Evolutionary conservation across 2,797 vertebrate genomes (phyloP).

Genomic region (Buceros bicornis): DNA sequence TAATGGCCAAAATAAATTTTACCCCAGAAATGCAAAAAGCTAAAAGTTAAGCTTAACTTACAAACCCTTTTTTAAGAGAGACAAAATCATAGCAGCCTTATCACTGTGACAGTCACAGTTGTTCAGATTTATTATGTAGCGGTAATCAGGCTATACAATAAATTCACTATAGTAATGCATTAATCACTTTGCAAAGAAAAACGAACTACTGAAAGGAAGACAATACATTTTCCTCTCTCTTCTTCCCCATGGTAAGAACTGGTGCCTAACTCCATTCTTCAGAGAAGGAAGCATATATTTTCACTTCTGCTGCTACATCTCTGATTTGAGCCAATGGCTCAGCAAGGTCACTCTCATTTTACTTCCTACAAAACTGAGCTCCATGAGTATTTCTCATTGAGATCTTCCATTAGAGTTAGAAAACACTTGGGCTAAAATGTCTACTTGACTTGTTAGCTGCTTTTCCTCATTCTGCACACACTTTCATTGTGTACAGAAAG

Average conservation of each 20-base stretch:
- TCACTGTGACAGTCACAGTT: conserved; percentile 77
- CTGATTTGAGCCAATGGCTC: conserved; percentile 5
- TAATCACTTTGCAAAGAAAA: conserved; percentile 82
- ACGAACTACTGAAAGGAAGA: conserved; percentile 78
- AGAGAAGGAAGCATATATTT: conserved; percentile 34
- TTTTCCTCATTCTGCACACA: not conserved
- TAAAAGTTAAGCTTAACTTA: conserved; percentile 73
- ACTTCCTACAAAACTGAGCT: not conserved
- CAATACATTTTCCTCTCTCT: conserved; percentile 74
- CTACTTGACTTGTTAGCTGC: not conserved
- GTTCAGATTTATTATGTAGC: conserved; percentile 83
- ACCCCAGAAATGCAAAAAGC: conserved; percentile 38
- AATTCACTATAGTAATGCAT: conserved; percentile 81
- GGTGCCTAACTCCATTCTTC: conserved; percentile 54
- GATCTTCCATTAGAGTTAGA: not conserved
- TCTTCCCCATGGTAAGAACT: conserved; percentile 38
- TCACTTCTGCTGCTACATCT: conserved; percentile 11
- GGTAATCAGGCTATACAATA: conserved; percentile 84
- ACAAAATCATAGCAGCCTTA: conserved; percentile 73
- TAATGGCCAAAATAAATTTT: conserved; percentile 75
- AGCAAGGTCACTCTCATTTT: conserved; percentile 12
- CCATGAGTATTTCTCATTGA: not conserved
- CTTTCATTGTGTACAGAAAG: not conserved
- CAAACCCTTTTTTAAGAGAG: conserved; percentile 77
- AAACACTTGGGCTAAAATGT: not conserved